phyloP scores from a whole-genome alignment of 2,888 invertebrate species.

The Tupiocoris notatus region DNA sequence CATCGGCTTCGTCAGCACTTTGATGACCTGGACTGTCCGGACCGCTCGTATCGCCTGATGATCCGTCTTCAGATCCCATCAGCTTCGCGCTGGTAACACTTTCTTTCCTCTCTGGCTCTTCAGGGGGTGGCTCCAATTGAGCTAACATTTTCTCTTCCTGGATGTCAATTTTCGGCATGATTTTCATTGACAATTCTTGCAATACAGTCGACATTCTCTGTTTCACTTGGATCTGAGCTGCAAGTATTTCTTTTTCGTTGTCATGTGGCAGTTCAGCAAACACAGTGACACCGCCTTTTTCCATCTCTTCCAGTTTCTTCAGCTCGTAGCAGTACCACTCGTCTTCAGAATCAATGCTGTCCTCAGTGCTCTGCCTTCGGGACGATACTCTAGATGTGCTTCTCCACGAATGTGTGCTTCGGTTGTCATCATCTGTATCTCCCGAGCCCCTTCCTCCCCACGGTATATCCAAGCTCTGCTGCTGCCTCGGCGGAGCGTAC shows the following conservation, averaged over 20 bases:
- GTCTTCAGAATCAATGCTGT: constrained; percentile 89
- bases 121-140: constrained; percentile 49
- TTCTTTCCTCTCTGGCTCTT: constrained; percentile 51
- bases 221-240: constrained; percentile 66
- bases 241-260: constrained; percentile 56
- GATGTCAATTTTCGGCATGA: constrained; percentile 56
- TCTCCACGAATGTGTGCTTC: constrained; percentile 83
- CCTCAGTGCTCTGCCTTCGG: constrained; percentile 85
- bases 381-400: constrained; percentile 83
- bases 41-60: constrained; percentile 84
- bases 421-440: constrained; percentile 70
- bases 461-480: constrained; percentile 78
- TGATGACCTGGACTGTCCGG: constrained; percentile 81
- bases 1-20: constrained; percentile 61
- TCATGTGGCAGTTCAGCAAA: constrained; percentile 63
- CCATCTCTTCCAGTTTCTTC: constrained; percentile 81
- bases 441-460: constrained; percentile 60
- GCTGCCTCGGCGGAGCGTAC: constrained; percentile 63
- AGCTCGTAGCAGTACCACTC: constrained; percentile 91
- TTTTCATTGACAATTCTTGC: constrained; percentile 71
- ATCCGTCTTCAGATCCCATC: constrained; percentile 57
- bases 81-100: constrained; percentile 14
- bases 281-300: constrained; percentile 65
- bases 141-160: constrained; percentile 52
- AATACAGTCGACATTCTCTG: constrained; percentile 72